Conservation (phyloP, 2,797 vertebrate genomes). For the Delichon dasypus region DNA sequence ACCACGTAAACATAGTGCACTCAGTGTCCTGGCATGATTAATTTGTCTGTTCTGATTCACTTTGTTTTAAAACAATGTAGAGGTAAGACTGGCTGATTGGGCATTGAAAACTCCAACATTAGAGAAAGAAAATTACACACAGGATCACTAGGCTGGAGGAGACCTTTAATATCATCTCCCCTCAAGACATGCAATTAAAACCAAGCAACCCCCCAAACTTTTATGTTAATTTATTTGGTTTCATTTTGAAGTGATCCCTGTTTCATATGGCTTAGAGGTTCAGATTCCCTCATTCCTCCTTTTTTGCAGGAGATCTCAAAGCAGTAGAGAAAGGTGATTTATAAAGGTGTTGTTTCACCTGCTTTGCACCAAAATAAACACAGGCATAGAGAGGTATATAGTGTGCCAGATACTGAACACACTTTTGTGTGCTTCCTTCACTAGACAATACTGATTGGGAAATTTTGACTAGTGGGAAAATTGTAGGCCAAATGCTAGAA, state of each 20-base stretch:
- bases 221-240: background rate
- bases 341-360: background rate
- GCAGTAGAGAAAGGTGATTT: background rate
- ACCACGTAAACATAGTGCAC: background rate
- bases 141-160: background rate
- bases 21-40: background rate
- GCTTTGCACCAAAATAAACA: background rate
- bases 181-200: background rate
- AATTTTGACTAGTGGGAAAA: background rate
- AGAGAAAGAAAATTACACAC: background rate
- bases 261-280: background rate
- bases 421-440: background rate
- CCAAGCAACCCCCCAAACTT: accelerated
- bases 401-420: background rate
- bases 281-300: background rate
- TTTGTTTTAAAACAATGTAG: background rate
- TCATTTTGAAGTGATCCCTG: background rate
- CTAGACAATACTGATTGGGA: background rate
- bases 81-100: background rate
- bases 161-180: background rate
- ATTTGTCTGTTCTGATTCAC: background rate
- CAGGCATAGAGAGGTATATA: background rate
- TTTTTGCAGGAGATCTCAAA: background rate
- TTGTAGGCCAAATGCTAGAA: background rate
- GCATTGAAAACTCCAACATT: background rate